Evolutionary conservation across 2,888 invertebrate genomes (phyloP).

Genomic region (Cheilosia vulpina): DNA sequence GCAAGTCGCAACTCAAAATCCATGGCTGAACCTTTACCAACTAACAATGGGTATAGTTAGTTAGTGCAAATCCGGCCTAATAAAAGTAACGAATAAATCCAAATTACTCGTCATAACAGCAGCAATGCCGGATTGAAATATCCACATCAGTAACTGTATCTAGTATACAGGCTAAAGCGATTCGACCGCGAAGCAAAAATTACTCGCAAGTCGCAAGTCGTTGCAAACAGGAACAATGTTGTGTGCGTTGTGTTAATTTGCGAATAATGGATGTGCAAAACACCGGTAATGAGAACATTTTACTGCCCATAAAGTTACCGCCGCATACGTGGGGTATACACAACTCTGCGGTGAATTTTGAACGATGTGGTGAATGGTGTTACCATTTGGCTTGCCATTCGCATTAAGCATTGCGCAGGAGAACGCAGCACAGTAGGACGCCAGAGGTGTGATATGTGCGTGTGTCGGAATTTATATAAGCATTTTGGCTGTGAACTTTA

Average conservation of each 20-base stretch:
- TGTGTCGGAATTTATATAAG: conserved; percentile 43
- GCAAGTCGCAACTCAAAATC: too few species aligned
- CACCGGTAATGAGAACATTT: conserved; percentile 66
- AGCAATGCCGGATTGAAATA: conserved; percentile 3
- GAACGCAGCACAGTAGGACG: neutral
- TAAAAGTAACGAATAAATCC: conserved; percentile 6
- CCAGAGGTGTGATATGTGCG: conserved; percentile 24
- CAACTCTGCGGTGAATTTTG: conserved; percentile 29
- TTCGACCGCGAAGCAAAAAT: neutral
- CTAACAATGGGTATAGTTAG: too few species aligned
- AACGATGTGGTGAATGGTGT: conserved; percentile 24
- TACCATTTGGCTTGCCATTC: conserved; percentile 7
- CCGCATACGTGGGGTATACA: conserved; percentile 15
- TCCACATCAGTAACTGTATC: neutral
- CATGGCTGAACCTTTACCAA: too few species aligned
- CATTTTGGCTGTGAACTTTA: conserved; percentile 40
- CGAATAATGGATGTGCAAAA: conserved; percentile 62
- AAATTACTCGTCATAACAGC: conserved; percentile 15
- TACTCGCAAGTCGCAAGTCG: too few species aligned
- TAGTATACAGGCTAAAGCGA: neutral
- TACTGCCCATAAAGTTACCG: conserved; percentile 60
- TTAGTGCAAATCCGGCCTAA: neutral
- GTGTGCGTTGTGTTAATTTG: conserved; percentile 48
- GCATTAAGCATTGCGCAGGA: neutral
- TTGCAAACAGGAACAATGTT: conserved; percentile 19